Evolutionary conservation across 2,797 vertebrate species (phyloP).

Genomic region (Choloepus didactylus): DNA sequence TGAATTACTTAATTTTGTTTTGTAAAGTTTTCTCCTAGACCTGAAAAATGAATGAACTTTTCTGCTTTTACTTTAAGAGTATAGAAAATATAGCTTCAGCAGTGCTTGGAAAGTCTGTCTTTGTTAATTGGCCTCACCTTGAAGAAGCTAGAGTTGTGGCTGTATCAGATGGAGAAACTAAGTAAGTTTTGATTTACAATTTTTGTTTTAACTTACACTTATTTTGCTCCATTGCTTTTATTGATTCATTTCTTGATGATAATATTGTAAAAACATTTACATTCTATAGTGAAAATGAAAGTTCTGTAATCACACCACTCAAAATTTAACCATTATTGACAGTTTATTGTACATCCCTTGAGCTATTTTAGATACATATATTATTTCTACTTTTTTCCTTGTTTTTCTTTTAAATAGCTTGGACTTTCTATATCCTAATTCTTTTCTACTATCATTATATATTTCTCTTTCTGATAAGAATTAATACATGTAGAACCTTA

Average conservation of each 20-base stretch:
- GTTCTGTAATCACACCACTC: background rate
- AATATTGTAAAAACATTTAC: conserved; percentile 37
- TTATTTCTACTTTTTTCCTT: background rate
- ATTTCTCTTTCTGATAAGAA: conserved; percentile 57
- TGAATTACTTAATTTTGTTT: conserved; percentile 53
- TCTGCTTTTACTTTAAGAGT: conserved; percentile 86
- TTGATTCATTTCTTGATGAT: conserved; percentile 48
- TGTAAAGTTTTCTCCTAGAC: conserved; percentile 61
- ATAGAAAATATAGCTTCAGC: conserved; percentile 91
- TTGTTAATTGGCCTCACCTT: conserved; percentile 98
- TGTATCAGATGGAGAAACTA: conserved; percentile 95
- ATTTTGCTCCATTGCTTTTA: conserved; percentile 53
- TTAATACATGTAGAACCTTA: conserved; percentile 13
- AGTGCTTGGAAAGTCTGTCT: conserved; percentile 93
- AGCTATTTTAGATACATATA: conserved; percentile 34
- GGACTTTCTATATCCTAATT: conserved; percentile 44
- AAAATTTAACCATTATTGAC: background rate
- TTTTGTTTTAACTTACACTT: conserved; percentile 14
- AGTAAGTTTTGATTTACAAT: conserved; percentile 82
- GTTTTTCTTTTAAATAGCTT: conserved; percentile 54
- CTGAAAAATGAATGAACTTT: conserved; percentile 57
- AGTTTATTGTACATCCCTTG: conserved; percentile 25
- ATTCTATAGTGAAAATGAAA: background rate
- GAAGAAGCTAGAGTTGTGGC: conserved; percentile 97
- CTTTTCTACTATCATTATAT: conserved; percentile 1